Conservation (phyloP, 2,888 invertebrate genomes). For the Anodontia alba region DNA sequence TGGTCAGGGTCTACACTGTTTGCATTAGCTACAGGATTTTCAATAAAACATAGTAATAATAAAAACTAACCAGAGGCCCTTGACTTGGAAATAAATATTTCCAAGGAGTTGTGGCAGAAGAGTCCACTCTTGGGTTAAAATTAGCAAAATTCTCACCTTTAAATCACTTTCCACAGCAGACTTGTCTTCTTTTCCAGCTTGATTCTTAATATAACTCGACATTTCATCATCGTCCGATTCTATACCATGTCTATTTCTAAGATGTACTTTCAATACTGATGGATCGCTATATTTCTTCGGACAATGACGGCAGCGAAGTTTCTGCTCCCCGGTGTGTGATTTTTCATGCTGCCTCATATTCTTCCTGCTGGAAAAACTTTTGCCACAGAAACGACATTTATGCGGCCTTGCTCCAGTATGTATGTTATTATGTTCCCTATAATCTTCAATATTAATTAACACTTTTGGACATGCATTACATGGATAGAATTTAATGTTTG, state of each 20-base stretch:
- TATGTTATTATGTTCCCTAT: slow-evolving; percentile 37
- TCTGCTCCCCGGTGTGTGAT: slow-evolving; percentile 34
- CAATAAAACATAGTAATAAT: no score
- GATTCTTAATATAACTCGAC: no score
- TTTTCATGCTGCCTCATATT: slow-evolving; percentile 37
- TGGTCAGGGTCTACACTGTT: no score
- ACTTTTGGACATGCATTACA: slow-evolving; percentile 39
- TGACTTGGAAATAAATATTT: no score
- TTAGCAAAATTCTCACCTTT: no score
- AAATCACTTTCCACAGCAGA: no score
- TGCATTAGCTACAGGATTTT: no score
- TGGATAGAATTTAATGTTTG: slow-evolving; percentile 43
- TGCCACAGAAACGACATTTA: slow-evolving; percentile 36
- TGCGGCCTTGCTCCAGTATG: slow-evolving; percentile 54
- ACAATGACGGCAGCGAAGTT: slow-evolving; percentile 43
- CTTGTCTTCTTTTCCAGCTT: no score
- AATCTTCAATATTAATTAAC: slow-evolving; percentile 48
- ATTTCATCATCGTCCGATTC: not conserved
- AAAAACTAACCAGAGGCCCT: no score
- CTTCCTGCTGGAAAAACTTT: slow-evolving; percentile 40
- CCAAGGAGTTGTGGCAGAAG: no score
- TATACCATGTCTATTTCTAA: slow-evolving; percentile 27
- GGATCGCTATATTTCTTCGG: slow-evolving; percentile 40
- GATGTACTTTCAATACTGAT: slow-evolving; percentile 30
- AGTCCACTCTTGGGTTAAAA: no score